Conservation (phyloP, 2,797 vertebrate species). For the Sebastes miniatus region DNA sequence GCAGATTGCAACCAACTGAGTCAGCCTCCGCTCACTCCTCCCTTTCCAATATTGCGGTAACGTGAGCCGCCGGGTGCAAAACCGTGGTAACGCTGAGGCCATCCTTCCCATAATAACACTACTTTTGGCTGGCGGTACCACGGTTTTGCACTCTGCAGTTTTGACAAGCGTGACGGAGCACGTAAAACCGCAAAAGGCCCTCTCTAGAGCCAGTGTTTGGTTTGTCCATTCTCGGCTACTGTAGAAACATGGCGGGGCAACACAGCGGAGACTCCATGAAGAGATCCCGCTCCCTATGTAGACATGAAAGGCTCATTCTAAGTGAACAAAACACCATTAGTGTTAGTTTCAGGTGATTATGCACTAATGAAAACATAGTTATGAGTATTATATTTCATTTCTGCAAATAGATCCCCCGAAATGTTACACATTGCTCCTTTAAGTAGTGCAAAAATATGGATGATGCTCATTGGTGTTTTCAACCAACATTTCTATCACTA, state of each 20-base stretch:
- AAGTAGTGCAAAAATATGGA: not conserved
- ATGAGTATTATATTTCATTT: not conserved
- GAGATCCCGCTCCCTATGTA: not conserved
- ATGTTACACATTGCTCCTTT: not conserved
- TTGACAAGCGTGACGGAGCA: too few relatives aligned
- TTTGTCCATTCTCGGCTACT: not conserved
- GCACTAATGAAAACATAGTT: not conserved
- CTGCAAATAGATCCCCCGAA: not conserved
- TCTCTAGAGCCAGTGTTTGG: not conserved
- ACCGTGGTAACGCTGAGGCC: not conserved
- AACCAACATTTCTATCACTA: not conserved
- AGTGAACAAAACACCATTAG: not conserved
- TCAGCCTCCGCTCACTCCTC: not conserved
- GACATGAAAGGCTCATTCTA: not conserved
- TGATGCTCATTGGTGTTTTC: not conserved
- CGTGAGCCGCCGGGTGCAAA: too few relatives aligned
- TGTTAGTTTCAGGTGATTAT: not conserved
- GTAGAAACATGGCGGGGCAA: not conserved
- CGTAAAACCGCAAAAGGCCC: not conserved
- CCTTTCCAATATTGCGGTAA: fast-evolving
- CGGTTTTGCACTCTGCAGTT: not conserved
- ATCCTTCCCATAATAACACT: not conserved
- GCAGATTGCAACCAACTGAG: not conserved
- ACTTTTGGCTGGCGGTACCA: not conserved
- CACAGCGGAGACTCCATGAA: not conserved